phyloP scores from a whole-genome alignment of 2,797 vertebrate species.

The Podarcis lilfordi region DNA sequence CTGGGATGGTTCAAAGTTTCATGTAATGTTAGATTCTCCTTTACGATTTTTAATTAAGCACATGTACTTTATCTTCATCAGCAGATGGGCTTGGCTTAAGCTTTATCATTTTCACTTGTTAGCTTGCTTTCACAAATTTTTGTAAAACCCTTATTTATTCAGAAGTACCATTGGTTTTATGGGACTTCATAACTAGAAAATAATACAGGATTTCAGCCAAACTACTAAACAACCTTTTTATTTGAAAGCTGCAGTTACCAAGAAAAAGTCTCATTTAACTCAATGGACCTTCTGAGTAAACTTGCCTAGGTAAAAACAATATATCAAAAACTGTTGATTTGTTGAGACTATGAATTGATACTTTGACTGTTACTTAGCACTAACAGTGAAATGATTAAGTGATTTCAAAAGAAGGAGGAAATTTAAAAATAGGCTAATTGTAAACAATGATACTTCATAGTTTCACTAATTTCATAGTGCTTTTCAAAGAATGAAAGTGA shows the following conservation, averaged over 20 bases:
- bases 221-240: neutral
- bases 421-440: neutral
- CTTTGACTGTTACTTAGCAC: neutral
- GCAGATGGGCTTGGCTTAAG: neutral
- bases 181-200: no score
- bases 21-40: neutral
- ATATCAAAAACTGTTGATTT: neutral
- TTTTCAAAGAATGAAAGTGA: neutral
- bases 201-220: no score
- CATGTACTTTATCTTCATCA: neutral
- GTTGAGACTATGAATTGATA: neutral
- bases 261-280: neutral
- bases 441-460: neutral
- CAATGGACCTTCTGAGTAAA: neutral
- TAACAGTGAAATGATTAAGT: no score
- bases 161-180: neutral
- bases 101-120: neutral
- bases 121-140: neutral
- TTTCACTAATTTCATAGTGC: neutral
- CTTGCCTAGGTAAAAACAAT: neutral
- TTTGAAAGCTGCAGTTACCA: neutral
- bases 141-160: neutral
- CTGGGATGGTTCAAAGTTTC: neutral
- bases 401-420: neutral
- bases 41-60: neutral